Base-by-base conservation (phyloP, 37 sponge, comb jelly and placozoan species). In the Aplysina aerophoba region DNA sequence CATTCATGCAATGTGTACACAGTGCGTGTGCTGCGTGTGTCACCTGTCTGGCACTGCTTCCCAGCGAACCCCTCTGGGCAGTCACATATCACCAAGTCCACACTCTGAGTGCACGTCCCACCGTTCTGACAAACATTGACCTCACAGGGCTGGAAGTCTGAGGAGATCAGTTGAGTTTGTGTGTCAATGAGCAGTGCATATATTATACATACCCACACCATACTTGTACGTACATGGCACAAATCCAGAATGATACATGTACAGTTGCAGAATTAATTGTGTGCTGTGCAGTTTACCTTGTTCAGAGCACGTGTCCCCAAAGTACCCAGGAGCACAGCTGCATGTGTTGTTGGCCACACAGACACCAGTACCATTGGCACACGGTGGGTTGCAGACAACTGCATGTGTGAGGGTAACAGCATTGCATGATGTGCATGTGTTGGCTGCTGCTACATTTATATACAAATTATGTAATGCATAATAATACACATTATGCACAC, bases 301-400 rank as follows among this genome's bases (percentile, higher is more conserved):
- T 63, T 59, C 66, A 34, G 37, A n/a, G 66, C 92, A 92, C 60
- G 55, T 73, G 8, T 67, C 67, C 84, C 93, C 93, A 25, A 13
- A 12, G 37, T 74, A 93, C 8, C 93, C 93, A 25, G 40, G 77
- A 24, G 62, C 36, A 73, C 93, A 93, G 15, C 31, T 33, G 34
- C 93, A 93, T 17, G 84, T 83, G 73, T 93, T 69, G 40, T 75
- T 87, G 6, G 34, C 74, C 0, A 89, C 68, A 84, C 93, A 93
- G 16, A 66, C 93, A 41, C 93, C 50, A 44, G 50, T 44, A 44
- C 50, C 93, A 84, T 93, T 80, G 36, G 60, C 85, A 84, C 93
- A 93, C 30, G 85, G 55, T 36, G 93, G 90, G 50, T 87, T 67
- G 80, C 93, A 93, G 31, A 41, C 57, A 80, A 50, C 78, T 75